These are phyloP conservation scores for Onychomys torridus DNA, from an alignment of 2,797 vertebrate species.

Conservation along the genomic window DNA sequence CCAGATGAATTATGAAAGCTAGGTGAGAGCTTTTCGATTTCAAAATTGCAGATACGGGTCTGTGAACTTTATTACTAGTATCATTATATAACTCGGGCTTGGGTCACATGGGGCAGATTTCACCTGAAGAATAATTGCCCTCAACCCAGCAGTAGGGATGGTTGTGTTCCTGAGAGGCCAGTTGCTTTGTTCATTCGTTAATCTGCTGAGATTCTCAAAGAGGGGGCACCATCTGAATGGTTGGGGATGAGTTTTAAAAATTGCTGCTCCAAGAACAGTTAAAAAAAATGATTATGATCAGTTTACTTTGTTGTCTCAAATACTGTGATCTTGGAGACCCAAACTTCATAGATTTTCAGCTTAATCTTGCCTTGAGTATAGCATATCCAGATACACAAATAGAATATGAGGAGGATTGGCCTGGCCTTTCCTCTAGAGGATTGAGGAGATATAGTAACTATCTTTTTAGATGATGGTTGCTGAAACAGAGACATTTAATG, in stretches of 20 bases:
- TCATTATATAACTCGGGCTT: background rate
- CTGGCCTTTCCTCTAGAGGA: slow-evolving; percentile 11
- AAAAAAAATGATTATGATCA: background rate
- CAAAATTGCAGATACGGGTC: background rate
- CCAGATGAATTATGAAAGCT: slow-evolving; percentile 3
- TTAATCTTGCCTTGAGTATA: slow-evolving; percentile 30
- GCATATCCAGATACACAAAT: slow-evolving; percentile 6
- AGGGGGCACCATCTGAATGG: background rate
- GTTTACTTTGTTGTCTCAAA: slow-evolving; percentile 15
- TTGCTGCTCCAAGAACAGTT: background rate
- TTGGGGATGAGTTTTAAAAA: background rate
- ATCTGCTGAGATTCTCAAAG: background rate
- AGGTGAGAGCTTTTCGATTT: background rate
- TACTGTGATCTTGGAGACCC: background rate
- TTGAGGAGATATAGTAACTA: background rate
- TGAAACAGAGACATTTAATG: slow-evolving; percentile 49
- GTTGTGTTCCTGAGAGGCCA: background rate
- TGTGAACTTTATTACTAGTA: background rate
- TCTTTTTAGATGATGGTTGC: background rate
- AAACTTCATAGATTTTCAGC: background rate
- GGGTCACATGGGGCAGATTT: background rate
- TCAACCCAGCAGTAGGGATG: background rate
- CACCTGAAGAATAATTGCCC: background rate
- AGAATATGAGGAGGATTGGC: background rate
- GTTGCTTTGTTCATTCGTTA: background rate